Evolutionary conservation across 2,797 vertebrate genomes (phyloP).

Genomic region (Rhabdomys pumilio): DNA sequence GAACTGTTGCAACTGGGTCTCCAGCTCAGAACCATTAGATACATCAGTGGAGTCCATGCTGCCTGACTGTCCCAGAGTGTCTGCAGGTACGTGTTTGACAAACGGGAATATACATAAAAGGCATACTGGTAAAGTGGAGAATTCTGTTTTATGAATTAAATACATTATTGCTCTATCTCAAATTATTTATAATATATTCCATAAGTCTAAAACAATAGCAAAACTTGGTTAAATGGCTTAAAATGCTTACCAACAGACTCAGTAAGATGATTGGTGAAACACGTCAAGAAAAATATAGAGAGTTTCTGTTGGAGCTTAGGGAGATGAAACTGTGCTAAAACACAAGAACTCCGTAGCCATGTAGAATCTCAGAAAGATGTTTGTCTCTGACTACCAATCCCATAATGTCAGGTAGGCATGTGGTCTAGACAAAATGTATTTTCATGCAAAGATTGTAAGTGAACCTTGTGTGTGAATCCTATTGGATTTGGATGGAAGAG

Average conservation of each 20-base stretch:
- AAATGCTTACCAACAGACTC: slow-evolving; percentile 53
- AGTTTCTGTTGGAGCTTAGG: slow-evolving; percentile 10
- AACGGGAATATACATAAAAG: background rate
- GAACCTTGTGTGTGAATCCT: background rate
- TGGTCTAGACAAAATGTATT: background rate
- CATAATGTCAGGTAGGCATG: background rate
- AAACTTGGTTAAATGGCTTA: slow-evolving; percentile 52
- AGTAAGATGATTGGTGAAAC: slow-evolving; percentile 2
- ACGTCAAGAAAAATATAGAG: background rate
- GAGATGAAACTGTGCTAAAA: slow-evolving; percentile 11
- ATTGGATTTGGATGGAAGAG: slow-evolving; percentile 8
- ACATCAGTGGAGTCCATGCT: slow-evolving; percentile 96
- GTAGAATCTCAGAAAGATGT: background rate
- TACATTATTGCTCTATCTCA: slow-evolving; percentile 46
- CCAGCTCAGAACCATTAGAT: slow-evolving; percentile 96
- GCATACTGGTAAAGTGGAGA: background rate
- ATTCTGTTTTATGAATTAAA: slow-evolving; percentile 57
- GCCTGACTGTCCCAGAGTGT: slow-evolving; percentile 96
- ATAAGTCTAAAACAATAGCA: background rate
- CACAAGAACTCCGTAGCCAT: background rate
- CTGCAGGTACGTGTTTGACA: slow-evolving; percentile 94
- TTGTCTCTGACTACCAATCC: slow-evolving; percentile 23
- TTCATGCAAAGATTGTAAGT: slow-evolving; percentile 23
- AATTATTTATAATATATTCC: slow-evolving; percentile 42
- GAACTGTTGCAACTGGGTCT: slow-evolving; percentile 99